Base-by-base conservation (phyloP, 2,888 invertebrate genomes). In the Myathropa florea region DNA sequence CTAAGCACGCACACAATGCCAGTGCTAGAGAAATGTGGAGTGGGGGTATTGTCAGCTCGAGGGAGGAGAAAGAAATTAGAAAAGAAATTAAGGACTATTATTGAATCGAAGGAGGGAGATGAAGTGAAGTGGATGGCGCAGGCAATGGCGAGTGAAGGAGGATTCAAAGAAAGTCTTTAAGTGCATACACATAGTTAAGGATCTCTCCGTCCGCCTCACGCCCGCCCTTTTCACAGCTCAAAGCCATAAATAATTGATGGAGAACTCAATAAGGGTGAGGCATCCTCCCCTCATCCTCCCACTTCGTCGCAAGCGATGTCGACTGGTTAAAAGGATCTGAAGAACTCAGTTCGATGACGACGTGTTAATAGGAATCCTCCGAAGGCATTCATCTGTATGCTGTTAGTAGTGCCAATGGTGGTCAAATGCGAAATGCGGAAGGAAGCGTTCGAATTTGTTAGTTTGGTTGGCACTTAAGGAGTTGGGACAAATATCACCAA, bases 181-280 rank as follows among this genome's bases (percentile, higher is more conserved):
- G 81, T 81, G 30, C 70, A 53, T 76, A 71, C 70, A 83, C 70
- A 86, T 70, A 81, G 68, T 75, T 81, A 81, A 76, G 70, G 23
- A 76, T 46, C 63, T 26, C 55, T 21, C 46, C 60, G 24, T 14
- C 23, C 64, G 24, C 24, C 53, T 26, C 60, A 23, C n/a, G 18
- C 6, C 53, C 24, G 60, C 21, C 24, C 14, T 9, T 21, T 33
- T 24, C 55, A n/a, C 61, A 14, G 46, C 61, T 71, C 68, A 82
- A 77, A 86, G 83, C 83, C 73, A 86, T 86, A 86, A 86, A 86
- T 86, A 86, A 86, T 86, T 86, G 86, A 86, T 86, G 86, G 61
- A 73, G 67, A 55, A 77, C 77, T 75, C 70, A 73, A 75, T 83
- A 65, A 28, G 71, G 64, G 53, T 59, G 26, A n/a, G 67, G 26